Base-by-base conservation (phyloP, 2,797 vertebrate genomes). In the Amazona finschi region DNA sequence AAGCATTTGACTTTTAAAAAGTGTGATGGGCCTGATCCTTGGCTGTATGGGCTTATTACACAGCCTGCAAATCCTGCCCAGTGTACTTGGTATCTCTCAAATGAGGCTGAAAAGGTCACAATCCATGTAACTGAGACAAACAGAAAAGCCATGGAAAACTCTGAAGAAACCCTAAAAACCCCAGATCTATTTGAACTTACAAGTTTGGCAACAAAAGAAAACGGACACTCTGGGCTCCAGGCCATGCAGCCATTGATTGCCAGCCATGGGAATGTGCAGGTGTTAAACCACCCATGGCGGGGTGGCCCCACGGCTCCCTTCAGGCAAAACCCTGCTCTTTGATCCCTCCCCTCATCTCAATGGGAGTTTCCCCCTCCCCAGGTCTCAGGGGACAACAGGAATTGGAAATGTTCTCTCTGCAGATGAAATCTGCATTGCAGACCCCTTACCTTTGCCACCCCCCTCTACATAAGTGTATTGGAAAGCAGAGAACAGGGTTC, bases 231-330 rank as follows among this genome's bases (percentile, higher is more conserved):
- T 74, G 10, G 55, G 76, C 92, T 85, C 3, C 2, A 8, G 94
- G 92, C 79, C 60, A 53, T 11, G 74, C 47, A 95, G 89, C 47
- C 79, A 87, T 86, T 95, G 92, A 91, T 55, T 94, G 94, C 87
- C 89, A 92, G 49, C 69, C 41, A 73, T 47, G 89, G 78, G 85
- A 91, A 84, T 11, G 41, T 0, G 9, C 92, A 91, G 93, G 92
- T 88, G 91, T 88, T 76, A 90, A 83, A 94, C 88, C 67, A 91
- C 43, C 67, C 73, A 81, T 0, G 8, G 76, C 76, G 88, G 30
- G 61, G 60, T 70, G 81, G 79, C 38, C 92, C 75, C 64, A 58
- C 0, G 0, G 60, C 55, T 55, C 55, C 73, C 85, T 72, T 70
- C 1, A 3, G 64, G 89, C 87, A 86, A 79, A 92, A 39, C 31